Evolutionary conservation across 2,888 invertebrate species (phyloP).

Genomic region (Dryocosmus kuriphilus): DNA sequence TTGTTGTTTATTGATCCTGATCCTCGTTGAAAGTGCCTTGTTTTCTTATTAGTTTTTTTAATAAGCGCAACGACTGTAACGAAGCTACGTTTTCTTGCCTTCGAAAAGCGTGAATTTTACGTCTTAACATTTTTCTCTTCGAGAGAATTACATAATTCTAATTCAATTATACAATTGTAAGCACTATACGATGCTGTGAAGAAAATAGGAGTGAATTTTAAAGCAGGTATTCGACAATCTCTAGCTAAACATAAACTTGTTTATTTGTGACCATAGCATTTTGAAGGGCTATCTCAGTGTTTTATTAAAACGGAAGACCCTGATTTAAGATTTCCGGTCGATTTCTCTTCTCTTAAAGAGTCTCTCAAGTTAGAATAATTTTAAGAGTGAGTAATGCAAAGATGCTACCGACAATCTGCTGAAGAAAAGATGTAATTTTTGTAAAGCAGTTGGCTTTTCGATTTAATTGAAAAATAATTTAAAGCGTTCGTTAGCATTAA

Average conservation of each 20-base stretch:
- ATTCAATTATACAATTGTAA: not conserved
- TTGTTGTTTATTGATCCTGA: not conserved
- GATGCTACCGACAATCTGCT: constrained; percentile 11
- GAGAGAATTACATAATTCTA: not conserved
- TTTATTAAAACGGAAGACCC: constrained; percentile 12
- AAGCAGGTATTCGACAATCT: constrained; percentile 10
- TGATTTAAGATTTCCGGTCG: constrained; percentile 8
- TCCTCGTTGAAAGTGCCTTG: constrained; percentile 31
- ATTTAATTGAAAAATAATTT: not conserved
- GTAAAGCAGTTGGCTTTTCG: not conserved
- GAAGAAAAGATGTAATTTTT: constrained; percentile 3
- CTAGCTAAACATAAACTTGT: not conserved
- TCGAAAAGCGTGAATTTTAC: not conserved
- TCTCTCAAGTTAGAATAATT: constrained; percentile 16
- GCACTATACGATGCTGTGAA: constrained; percentile 19
- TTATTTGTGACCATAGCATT: not conserved
- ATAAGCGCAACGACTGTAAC: not conserved
- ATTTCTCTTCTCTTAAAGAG: constrained; percentile 16
- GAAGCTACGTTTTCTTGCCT: constrained; percentile 4
- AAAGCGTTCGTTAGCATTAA: constrained; percentile 20
- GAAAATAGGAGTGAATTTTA: not conserved
- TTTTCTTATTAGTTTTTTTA: constrained; percentile 4
- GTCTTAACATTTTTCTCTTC: not conserved
- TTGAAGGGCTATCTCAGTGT: constrained; percentile 17
- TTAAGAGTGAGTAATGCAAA: not conserved